A percentile compares a stretch with the other conserved stretches of the same genome.
Conservation (phyloP, 1,140 invertebrate species). For the Chironomus striatipennis region DNA sequence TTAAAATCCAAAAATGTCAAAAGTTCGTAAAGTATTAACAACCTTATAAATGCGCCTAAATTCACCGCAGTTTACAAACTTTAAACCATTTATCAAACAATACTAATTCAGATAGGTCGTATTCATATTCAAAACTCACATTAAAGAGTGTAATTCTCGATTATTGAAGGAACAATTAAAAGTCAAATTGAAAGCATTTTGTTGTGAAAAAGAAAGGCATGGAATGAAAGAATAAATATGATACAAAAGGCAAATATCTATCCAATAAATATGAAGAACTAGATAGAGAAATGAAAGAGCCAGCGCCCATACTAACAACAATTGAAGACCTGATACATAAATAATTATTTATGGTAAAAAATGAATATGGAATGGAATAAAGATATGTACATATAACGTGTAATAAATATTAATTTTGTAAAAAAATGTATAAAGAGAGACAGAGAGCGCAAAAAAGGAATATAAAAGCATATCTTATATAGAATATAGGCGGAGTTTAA, state of each 20-base stretch:
- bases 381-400: conserved; percentile 5
- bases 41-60: too few species aligned
- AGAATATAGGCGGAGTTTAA: conserved; percentile 11
- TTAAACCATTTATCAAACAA: too few species aligned
- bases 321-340: neutral
- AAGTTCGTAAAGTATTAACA: too few species aligned
- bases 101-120: too few species aligned
- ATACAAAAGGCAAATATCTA: conserved; percentile 10
- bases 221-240: too few species aligned
- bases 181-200: neutral
- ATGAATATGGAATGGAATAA: conserved; percentile 13
- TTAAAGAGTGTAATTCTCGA: neutral
- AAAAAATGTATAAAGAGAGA: too few species aligned
- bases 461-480: too few species aligned
- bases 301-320: neutral
- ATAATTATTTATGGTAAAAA: conserved; percentile 21
- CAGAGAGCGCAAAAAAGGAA: too few species aligned
- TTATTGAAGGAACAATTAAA: conserved; percentile 9
- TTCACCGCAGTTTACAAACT: too few species aligned
- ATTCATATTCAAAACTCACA: too few species aligned
- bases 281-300: neutral
- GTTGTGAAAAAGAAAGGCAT: too few species aligned
- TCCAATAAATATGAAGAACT: neutral
- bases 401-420: conserved; percentile 19
- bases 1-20: too few species aligned